These are phyloP conservation scores for Azorinus chamasolen DNA, from an alignment of 2,888 invertebrate genomes.

Conservation along the genomic window DNA sequence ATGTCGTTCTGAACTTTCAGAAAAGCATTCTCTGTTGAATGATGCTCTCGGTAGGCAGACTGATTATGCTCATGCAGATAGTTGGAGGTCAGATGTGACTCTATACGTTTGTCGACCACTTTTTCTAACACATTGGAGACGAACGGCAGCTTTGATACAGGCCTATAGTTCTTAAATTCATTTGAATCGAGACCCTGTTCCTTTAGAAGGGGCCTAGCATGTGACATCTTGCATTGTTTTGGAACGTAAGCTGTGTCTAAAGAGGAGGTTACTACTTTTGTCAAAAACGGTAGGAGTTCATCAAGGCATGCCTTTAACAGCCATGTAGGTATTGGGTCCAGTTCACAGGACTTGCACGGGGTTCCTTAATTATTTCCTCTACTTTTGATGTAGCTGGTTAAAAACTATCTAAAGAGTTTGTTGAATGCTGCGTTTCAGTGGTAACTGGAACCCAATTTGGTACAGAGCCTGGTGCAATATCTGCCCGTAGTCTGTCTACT, in stretches of 20 bases:
- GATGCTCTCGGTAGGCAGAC: constrained; percentile 42
- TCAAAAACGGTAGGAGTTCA: constrained; percentile 31
- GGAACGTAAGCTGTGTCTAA: constrained; percentile 24
- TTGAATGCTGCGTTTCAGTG: background rate
- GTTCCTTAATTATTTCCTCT: too few relatives aligned
- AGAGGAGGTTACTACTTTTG: constrained; percentile 22
- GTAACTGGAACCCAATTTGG: background rate
- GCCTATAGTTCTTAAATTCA: constrained; percentile 47
- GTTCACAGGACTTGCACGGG: too few relatives aligned
- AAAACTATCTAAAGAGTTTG: too few relatives aligned
- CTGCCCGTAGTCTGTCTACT: too few relatives aligned
- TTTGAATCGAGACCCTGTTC: constrained; percentile 32
- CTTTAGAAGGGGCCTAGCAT: constrained; percentile 28
- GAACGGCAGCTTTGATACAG: constrained; percentile 53
- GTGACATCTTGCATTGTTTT: constrained; percentile 22
- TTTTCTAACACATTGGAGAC: too few relatives aligned
- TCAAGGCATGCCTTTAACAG: too few relatives aligned
- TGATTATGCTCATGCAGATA: too few relatives aligned
- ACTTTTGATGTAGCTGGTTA: too few relatives aligned
- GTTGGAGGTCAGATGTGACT: constrained; percentile 30
- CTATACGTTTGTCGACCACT: constrained; percentile 21
- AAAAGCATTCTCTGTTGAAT: constrained; percentile 47
- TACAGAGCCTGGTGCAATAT: too few relatives aligned
- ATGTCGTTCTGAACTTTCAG: constrained; percentile 31
- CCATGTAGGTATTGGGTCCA: too few relatives aligned